These are phyloP conservation scores for Clarias magur DNA, from an alignment of 2,113 vertebrate species.

Conservation along the genomic window DNA sequence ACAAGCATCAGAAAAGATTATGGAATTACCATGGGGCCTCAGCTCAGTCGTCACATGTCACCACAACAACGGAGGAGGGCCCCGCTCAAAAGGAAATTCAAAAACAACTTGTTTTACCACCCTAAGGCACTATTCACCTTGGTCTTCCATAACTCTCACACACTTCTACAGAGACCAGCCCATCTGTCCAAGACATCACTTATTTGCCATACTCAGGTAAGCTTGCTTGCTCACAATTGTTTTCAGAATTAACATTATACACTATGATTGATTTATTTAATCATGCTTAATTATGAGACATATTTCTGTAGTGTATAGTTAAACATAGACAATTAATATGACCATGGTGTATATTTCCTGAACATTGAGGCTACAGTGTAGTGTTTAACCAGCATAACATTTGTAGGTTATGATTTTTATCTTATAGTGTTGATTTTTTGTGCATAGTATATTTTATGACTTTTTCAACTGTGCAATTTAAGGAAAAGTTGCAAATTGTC, in stretches of 20 bases:
- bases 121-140: not conserved
- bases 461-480: not conserved
- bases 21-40: slow-evolving; percentile 17
- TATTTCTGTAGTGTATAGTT: not conserved
- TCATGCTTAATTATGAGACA: not conserved
- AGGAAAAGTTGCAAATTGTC: not conserved
- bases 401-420: not conserved
- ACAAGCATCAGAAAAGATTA: slow-evolving; percentile 12
- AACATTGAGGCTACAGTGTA: not conserved
- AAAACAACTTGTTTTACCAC: slow-evolving; percentile 35
- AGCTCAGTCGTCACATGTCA: slow-evolving; percentile 11
- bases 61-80: slow-evolving; percentile 41
- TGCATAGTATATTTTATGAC: not conserved
- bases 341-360: not conserved
- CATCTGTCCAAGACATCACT: slow-evolving; percentile 1
- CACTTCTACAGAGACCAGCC: not conserved
- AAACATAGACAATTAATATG: not conserved
- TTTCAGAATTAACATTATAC: not conserved
- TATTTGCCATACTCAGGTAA: slow-evolving; percentile 17
- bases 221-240: not conserved
- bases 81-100: slow-evolving; percentile 24
- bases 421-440: not conserved
- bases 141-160: not conserved
- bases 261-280: not conserved
- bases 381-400: not conserved